These are phyloP conservation scores for Monochamus alternatus DNA, from an alignment of 2,888 invertebrate genomes.

Conservation along the genomic window DNA sequence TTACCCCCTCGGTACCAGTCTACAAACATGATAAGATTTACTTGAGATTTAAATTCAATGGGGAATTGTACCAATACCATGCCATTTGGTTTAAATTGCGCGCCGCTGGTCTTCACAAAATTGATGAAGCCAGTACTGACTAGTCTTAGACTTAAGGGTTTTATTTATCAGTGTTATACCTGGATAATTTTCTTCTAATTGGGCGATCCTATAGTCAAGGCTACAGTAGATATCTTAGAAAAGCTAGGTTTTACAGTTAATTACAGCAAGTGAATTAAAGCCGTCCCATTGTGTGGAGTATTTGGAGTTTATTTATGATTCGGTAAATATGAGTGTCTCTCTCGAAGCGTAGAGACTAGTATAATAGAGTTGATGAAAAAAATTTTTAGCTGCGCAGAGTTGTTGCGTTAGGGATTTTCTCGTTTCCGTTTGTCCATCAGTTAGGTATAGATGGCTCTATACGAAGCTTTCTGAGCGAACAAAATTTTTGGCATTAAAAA, in stretches of 20 bases:
- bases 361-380: neutral
- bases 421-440: neutral
- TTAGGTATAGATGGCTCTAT: neutral
- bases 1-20: no score
- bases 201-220: conserved; percentile 5
- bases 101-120: conserved; percentile 57
- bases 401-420: neutral
- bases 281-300: neutral
- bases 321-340: neutral
- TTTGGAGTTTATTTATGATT: conserved; percentile 1
- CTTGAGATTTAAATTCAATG: conserved; percentile 1
- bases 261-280: neutral
- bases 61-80: neutral
- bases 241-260: neutral
- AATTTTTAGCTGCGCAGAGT: neutral
- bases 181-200: conserved; percentile 51
- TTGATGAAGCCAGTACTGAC: conserved; percentile 51
- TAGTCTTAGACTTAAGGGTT: conserved; percentile 37
- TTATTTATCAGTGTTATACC: conserved; percentile 44
- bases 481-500: neutral
- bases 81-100: neutral
- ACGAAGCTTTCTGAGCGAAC: neutral
- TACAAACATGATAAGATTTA: neutral
- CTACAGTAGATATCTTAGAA: neutral
- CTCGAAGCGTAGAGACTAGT: neutral